Conservation (phyloP, 2,888 invertebrate genomes). For the Timema podura region DNA sequence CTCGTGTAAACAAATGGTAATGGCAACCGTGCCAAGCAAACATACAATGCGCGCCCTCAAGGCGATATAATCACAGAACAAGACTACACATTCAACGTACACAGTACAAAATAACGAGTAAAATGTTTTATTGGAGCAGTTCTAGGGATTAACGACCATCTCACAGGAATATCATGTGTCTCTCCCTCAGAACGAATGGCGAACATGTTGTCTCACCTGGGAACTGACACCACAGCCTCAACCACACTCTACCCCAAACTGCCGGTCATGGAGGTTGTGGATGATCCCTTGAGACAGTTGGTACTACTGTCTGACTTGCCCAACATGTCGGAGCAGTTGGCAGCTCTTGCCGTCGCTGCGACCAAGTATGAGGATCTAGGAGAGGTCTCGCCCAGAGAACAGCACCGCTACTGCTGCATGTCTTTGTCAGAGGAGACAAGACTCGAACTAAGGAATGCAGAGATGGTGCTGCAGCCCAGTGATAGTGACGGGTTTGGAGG, state of each 20-base stretch:
- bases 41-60: too few species aligned
- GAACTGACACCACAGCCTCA: background rate
- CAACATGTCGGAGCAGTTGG: conserved; percentile 15
- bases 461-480: conserved; percentile 50
- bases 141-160: too few species aligned
- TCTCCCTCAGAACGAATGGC: conserved; percentile 3
- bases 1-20: too few species aligned
- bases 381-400: conserved; percentile 35
- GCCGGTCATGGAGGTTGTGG: conserved; percentile 36
- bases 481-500: conserved; percentile 57
- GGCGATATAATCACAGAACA: too few species aligned
- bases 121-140: too few species aligned
- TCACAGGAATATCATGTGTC: too few species aligned
- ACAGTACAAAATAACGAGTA: too few species aligned
- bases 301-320: conserved; percentile 53
- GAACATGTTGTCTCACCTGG: conserved; percentile 36
- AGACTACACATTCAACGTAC: too few species aligned
- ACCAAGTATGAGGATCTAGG: conserved; percentile 55
- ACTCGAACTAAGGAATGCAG: conserved; percentile 37
- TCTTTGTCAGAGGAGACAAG: conserved; percentile 30
- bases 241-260: conserved; percentile 20
- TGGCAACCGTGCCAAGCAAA: too few species aligned
- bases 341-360: conserved; percentile 48
- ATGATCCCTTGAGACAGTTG: conserved; percentile 61
- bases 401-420: conserved; percentile 29